Evolutionary conservation across 2,888 invertebrate species (phyloP).

Genomic region (Alitta virens): DNA sequence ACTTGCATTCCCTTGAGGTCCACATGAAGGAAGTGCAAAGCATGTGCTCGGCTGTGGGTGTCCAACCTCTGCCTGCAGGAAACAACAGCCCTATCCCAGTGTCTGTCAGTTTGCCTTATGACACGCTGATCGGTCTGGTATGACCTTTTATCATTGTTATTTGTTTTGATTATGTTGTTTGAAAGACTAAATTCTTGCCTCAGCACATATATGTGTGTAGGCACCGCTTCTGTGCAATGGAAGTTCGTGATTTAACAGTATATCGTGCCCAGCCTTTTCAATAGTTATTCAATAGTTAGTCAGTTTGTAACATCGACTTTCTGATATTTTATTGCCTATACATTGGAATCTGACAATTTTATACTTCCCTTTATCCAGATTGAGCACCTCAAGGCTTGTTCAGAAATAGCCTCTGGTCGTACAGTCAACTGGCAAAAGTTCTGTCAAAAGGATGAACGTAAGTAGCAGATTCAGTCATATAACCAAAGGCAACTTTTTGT

Average conservation of each 20-base stretch:
- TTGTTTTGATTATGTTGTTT: neutral
- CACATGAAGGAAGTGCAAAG: constrained; percentile 65
- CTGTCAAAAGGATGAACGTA: constrained; percentile 50
- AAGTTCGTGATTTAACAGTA: no score
- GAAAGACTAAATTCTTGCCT: neutral
- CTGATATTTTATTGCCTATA: neutral
- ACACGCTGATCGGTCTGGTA: constrained; percentile 80
- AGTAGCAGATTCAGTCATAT: no score
- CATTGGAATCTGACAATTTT: neutral
- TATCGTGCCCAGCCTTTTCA: no score
- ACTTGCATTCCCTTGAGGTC: constrained; percentile 87
- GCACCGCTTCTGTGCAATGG: no score
- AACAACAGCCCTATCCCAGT: constrained; percentile 18
- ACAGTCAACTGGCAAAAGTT: constrained; percentile 91
- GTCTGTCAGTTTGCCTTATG: constrained; percentile 70
- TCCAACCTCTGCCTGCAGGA: constrained; percentile 27
- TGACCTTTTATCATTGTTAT: constrained; percentile 10
- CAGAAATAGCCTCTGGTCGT: constrained; percentile 86
- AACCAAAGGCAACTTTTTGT: no score
- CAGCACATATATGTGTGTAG: no score
- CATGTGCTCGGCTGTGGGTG: constrained; percentile 45
- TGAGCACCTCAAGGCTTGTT: constrained; percentile 90
- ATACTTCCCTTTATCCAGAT: constrained; percentile 59
- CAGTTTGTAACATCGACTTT: no score
- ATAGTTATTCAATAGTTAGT: no score